Evolutionary conservation across 2,888 invertebrate species (phyloP), one percentile per base, ranked within the genome.

Genomic region (Erebia palarica): DNA sequence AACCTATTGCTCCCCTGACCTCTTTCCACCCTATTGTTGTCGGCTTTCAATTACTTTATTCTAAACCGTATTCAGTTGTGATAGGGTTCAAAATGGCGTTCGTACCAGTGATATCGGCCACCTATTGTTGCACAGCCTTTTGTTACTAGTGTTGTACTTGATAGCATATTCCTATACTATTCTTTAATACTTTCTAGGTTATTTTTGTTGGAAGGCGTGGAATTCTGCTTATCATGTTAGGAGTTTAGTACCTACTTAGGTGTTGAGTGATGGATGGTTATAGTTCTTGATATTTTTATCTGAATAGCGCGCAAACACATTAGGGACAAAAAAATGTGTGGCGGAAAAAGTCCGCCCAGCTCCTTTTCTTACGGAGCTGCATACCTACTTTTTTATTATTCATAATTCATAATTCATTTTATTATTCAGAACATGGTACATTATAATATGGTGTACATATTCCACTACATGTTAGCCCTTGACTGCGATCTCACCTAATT

Each of bases 1-100:
- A 78, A 75, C 78, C 80, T 78, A 80, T 78, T 78, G 77, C 75
- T 73, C 75, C 70, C 73, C 79, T 84, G 88, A 86, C 87, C 87
- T 82, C 79, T 74, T 87, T 87, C 78, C 69, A 75, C 67, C 75
- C 75, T 68, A 76, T 81, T 79, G 82, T 80, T 53, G 59, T 70
- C 61, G 49, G 51, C 60, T 63, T 63, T 66, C 36, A 16, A 65
- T 69, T 21, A 70, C 53, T 55, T 55, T 44, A 66, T 27, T 59
- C n/a, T 61, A 58, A 59, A 60, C 70, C 53, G 51, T 74, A 73
- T n/a, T 36, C 16, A 55, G 16, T 57, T 7, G 63, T 16, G 47
- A 55, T 72, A 73, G 65, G 67, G 73, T 68, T 73, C 57, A 69
- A 67, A 69, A 67, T 73, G 51, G 64, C 53, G 53, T 60, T 69